phyloP scores from a whole-genome alignment of 2,113 vertebrate genomes.

The Sprattus sprattus region DNA sequence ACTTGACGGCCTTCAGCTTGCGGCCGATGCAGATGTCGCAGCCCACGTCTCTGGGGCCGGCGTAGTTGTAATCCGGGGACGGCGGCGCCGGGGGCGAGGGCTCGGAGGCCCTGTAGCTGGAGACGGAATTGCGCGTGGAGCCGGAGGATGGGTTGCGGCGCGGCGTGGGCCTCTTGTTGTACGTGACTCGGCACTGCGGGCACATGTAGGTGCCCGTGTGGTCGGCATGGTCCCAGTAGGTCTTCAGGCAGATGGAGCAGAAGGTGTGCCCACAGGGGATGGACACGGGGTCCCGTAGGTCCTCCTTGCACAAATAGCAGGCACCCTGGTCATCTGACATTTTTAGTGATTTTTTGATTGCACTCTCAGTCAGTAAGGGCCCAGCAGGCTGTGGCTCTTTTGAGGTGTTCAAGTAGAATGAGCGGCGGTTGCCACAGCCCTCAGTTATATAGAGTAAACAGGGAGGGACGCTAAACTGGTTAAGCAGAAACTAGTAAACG shows the following conservation, averaged over 20 bases:
- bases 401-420: constrained; percentile 56
- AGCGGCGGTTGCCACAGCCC: constrained; percentile 46
- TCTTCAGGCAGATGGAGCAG: constrained; percentile 74
- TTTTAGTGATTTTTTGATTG: not conserved
- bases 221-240: constrained; percentile 78
- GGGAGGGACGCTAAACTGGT: constrained; percentile 74
- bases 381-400: not conserved
- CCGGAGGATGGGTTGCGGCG: constrained; percentile 58
- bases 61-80: constrained; percentile 76
- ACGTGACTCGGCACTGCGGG: constrained; percentile 70
- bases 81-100: constrained; percentile 68
- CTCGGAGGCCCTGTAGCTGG: constrained; percentile 53
- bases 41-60: constrained; percentile 66
- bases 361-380: not conserved
- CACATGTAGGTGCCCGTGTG: constrained; percentile 66
- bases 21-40: constrained; percentile 82
- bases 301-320: constrained; percentile 76
- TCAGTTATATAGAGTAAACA: constrained; percentile 73
- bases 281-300: constrained; percentile 71
- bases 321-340: constrained; percentile 70
- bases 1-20: constrained; percentile 77
- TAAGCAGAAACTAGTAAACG: constrained; percentile 76
- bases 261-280: constrained; percentile 75
- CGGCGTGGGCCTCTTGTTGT: constrained; percentile 73
- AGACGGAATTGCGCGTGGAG: constrained; percentile 43